Base-by-base conservation (phyloP, 2,113 vertebrate genomes). In the Hypanus sabinus region DNA sequence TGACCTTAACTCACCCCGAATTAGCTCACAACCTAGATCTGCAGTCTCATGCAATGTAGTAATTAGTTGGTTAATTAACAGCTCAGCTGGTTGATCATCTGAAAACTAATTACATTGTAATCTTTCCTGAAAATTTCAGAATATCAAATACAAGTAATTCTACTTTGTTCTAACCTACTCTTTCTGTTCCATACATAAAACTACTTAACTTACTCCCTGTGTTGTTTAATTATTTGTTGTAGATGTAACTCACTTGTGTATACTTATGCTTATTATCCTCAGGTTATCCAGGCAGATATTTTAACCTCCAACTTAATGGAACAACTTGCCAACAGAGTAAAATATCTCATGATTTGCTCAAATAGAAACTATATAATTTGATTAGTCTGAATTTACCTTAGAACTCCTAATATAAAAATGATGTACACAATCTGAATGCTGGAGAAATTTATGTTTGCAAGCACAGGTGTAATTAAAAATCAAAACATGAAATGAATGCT, bases 11-110 rank as follows among this genome's bases (percentile, higher is more conserved):
- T n/a, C 85, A 33, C 5, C 85, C 85, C 65, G 57, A 90, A 90
- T 90, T 90, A 65, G n/a, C 30, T 65, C 16, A 30, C 57, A 18
- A 65, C 30, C 60, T 68, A n/a, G 14, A 18, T 22, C 16, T 9
- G 16, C 30, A 65, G 12, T 90, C 30, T 65, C 60, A 3, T 8
- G 5, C 12, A 90, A 33, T 90, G 81, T 85, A n/a, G 65, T 90
- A 62, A 90, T 90, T 90, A 90, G 60, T 68, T 65, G 30, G 60
- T 90, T 90, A 90, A 90, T 90, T 90, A 90, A 68, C 85, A 90
- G 60, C 55, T 90, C 30, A 33, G 85, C 60, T 90, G 30, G 30
- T 90, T 90, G 60, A 68, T 90, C 60, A 90, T 33, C 85, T 90
- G 60, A 10, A 90, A 90, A 68, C 16, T 18, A 68, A 90, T 90